Evolutionary conservation across 1,140 invertebrate genomes (phyloP), one percentile per base, ranked within the genome.

Genomic region (Drosophila jambulina): DNA sequence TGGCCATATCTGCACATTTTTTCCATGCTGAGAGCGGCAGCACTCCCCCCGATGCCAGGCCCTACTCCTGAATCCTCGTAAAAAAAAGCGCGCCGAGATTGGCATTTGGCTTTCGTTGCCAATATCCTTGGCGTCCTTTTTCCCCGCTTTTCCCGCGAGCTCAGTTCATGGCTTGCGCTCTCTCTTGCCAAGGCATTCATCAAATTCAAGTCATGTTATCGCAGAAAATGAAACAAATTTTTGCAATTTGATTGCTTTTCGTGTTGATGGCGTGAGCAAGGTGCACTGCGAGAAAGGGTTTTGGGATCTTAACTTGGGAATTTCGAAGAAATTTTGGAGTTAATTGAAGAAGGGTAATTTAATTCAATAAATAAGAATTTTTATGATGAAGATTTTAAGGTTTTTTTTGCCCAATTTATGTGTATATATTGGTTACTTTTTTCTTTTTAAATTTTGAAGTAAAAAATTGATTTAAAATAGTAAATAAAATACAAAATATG

Each of bases 171-270:
- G 65, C 59, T 74, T 48, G 68, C 43, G 62, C 53, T 56, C 53
- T 56, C 53, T 38, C 62, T 78, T 88, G 85, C 84, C 85, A 88
- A 84, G 81, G 85, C 85, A 88, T 88, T 88, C 85, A 88, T 88
- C 85, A 88, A 88, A 88, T 88, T 88, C 85, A 85, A 91, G 85
- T 88, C 85, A 88, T 88, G 85, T 91, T 88, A 88, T 88, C 85
- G 85, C 79, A 90, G 85, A 90, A 90, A 88, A 88, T 90, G 86
- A 90, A 88, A 88, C 86, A 90, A 88, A 88, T 90, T 88, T 88
- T 88, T 88, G 85, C 85, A 90, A 88, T 88, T 88, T 88, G 85
- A 88, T 88, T 88, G 85, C 85, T 88, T 90, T 88, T 88, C 85
- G 85, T 91, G 81, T 85, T 75, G 85, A 82, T 88, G 81, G 76